Evolutionary conservation across 1,140 invertebrate species (phyloP).

Genomic region (Aradophagus sp.): DNA sequence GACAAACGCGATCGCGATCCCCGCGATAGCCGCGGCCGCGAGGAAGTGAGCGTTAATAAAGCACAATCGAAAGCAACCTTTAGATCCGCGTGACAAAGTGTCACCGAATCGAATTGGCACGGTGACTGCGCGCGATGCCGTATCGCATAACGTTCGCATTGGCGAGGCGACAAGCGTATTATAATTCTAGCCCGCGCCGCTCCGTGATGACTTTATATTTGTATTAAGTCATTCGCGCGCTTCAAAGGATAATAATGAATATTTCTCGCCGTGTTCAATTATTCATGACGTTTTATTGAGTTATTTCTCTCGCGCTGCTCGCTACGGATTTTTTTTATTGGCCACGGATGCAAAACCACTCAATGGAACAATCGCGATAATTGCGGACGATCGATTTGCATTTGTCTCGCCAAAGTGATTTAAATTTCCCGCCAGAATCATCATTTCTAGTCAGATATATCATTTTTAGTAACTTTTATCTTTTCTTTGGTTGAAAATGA

Average conservation of each 20-base stretch:
- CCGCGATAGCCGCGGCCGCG: constrained; percentile 18
- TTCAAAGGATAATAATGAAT: constrained; percentile 14
- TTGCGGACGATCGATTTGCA: too few species aligned
- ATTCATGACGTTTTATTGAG: constrained; percentile 13
- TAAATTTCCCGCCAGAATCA: neutral
- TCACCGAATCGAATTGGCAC: constrained; percentile 38
- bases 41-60: constrained; percentile 49
- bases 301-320: neutral
- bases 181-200: constrained; percentile 1
- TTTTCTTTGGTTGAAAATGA: too few species aligned
- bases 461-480: too few species aligned
- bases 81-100: constrained; percentile 54
- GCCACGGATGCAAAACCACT: neutral
- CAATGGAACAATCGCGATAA: neutral
- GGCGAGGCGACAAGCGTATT: constrained; percentile 7
- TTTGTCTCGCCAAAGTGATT: too few species aligned
- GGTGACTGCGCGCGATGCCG: constrained; percentile 41
- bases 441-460: too few species aligned
- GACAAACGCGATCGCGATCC: constrained; percentile 34
- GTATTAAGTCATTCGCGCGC: constrained; percentile 23
- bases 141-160: constrained; percentile 37
- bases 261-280: constrained; percentile 5
- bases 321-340: neutral
- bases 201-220: constrained; percentile 42
- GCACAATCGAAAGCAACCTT: constrained; percentile 46